Conservation (phyloP, 2,113 vertebrate species). For the Tychaedon coryphoeus region DNA sequence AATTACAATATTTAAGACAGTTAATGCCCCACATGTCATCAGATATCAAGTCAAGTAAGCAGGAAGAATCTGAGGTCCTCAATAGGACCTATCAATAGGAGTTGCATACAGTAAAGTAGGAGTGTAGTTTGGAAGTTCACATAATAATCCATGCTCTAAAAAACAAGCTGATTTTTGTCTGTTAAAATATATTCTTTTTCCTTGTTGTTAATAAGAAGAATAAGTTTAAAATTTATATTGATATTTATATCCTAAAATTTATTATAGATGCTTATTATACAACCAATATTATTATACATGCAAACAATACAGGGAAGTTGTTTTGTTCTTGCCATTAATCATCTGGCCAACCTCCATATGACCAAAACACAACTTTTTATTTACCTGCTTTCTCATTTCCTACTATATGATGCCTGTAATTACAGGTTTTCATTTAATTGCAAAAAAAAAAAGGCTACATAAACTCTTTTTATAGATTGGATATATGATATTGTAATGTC, state of each 20-base stretch:
- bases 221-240: fast-evolving
- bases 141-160: not conserved
- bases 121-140: not conserved
- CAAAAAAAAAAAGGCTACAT: not conserved
- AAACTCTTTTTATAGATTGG: not conserved
- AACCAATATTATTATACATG: not conserved
- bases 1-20: not conserved
- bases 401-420: not conserved
- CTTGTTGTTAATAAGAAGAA: not conserved
- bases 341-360: not conserved
- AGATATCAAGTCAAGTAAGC: not conserved
- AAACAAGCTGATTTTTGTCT: not conserved
- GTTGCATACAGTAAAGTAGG: not conserved
- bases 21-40: fast-evolving
- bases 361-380: not conserved
- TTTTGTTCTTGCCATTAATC: not conserved
- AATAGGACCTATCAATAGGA: not conserved
- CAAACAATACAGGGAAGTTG: not conserved
- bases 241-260: not conserved
- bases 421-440: not conserved
- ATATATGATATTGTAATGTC: not conserved
- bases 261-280: not conserved
- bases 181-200: not conserved
- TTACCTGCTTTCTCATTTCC: not conserved
- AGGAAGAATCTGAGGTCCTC: not conserved